These are phyloP conservation scores for Bellardia pandia DNA, from an alignment of 2,888 invertebrate genomes.

Conservation along the genomic window DNA sequence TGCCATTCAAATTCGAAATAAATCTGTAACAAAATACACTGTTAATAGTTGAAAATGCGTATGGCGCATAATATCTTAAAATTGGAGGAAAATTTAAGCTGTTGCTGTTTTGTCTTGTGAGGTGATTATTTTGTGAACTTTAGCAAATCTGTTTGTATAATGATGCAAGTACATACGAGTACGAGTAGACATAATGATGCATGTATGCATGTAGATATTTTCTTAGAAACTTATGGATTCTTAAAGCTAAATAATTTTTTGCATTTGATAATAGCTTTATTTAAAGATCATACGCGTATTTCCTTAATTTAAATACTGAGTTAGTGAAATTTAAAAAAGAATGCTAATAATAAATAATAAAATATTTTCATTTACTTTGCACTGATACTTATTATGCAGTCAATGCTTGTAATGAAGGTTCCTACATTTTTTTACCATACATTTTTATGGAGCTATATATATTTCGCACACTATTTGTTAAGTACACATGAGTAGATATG, in stretches of 20 bases:
- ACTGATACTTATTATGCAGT: background rate
- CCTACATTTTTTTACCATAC: background rate
- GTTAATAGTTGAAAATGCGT: conserved; percentile 53
- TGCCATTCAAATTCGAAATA: conserved; percentile 67
- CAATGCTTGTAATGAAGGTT: background rate
- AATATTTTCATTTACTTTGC: background rate
- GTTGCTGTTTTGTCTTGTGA: background rate
- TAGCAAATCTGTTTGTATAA: background rate
- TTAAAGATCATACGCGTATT: too few relatives aligned
- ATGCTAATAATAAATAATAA: background rate
- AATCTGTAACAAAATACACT: conserved; percentile 64
- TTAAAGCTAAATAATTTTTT: too few relatives aligned
- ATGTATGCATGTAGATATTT: too few relatives aligned
- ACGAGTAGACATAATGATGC: too few relatives aligned
- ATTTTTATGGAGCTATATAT: background rate
- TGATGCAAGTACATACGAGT: too few relatives aligned
- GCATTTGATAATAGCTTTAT: too few relatives aligned
- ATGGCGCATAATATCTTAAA: background rate
- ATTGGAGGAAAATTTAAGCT: background rate
- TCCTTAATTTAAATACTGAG: too few relatives aligned
- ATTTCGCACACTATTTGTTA: background rate
- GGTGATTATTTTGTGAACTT: conserved; percentile 11
- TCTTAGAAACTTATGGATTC: background rate
- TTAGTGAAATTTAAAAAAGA: too few relatives aligned
- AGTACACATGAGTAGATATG: too few relatives aligned